phyloP scores from a whole-genome alignment of 1,140 invertebrate species.

The Vanessa atalanta region DNA sequence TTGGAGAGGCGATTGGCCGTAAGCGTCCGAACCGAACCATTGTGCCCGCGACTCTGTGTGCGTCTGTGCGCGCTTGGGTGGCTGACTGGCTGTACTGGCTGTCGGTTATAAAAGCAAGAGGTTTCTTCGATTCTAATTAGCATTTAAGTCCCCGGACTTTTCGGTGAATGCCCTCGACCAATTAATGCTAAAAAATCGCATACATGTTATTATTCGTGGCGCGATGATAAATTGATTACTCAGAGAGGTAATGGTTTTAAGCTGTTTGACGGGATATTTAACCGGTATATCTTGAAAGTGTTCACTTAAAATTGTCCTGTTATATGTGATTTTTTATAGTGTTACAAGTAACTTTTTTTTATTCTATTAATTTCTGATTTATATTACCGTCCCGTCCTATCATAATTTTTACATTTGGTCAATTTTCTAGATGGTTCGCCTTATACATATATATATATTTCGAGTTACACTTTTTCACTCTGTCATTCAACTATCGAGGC shows the following conservation, averaged over 20 bases:
- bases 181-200: constrained; percentile 26
- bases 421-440: too few relatives aligned
- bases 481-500: too few relatives aligned
- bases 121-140: constrained; percentile 61
- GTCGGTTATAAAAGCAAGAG: constrained; percentile 36
- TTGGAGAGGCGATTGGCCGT: constrained; percentile 24
- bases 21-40: constrained; percentile 60
- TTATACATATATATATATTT: too few relatives aligned
- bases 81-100: constrained; percentile 42
- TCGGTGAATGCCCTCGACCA: constrained; percentile 67
- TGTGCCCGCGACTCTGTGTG: constrained; percentile 58
- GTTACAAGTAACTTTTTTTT: too few relatives aligned
- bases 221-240: constrained; percentile 21
- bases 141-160: constrained; percentile 53
- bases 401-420: too few relatives aligned
- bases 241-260: neutral
- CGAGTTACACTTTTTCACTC: too few relatives aligned
- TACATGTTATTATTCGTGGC: constrained; percentile 23
- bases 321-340: too few relatives aligned
- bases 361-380: too few relatives aligned
- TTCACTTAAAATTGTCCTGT: neutral
- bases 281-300: constrained; percentile 8
- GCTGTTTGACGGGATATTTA: constrained; percentile 12
- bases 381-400: too few relatives aligned
- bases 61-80: constrained; percentile 60